phyloP scores from a whole-genome alignment of 2,113 vertebrate genomes.

The Anguilla rostrata region DNA sequence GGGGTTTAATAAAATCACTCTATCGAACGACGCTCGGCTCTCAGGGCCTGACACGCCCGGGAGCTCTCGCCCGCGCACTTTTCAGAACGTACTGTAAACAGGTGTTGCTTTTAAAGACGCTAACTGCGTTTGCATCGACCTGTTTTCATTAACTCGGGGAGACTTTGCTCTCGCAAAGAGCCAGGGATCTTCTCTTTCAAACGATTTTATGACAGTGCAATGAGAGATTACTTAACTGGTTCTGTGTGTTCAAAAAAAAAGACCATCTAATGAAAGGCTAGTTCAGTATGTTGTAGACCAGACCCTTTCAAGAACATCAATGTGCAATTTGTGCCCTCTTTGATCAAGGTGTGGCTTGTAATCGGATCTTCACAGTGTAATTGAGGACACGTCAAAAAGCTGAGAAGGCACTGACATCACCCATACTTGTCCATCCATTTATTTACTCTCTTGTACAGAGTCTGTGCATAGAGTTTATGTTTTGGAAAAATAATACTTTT shows the following conservation, averaged over 20 bases:
- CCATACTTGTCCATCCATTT: not conserved
- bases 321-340: not conserved
- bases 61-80: not conserved
- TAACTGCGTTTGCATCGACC: not conserved
- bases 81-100: no score
- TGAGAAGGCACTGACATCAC: not conserved
- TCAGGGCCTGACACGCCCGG: not conserved
- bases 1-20: constrained; percentile 11
- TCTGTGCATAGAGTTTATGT: no score
- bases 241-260: not conserved
- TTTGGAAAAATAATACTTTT: no score
- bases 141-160: not conserved
- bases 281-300: not conserved
- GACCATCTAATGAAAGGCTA: not conserved
- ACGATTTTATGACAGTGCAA: not conserved
- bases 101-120: no score
- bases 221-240: not conserved
- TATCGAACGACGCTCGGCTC: constrained; percentile 28
- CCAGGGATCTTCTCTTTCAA: not conserved
- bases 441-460: not conserved
- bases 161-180: not conserved
- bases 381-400: not conserved
- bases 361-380: not conserved
- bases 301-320: not conserved
- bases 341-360: not conserved